These are phyloP conservation scores for Hydropotes inermis DNA, from an alignment of 2,113 vertebrate genomes.

Conservation along the genomic window DNA sequence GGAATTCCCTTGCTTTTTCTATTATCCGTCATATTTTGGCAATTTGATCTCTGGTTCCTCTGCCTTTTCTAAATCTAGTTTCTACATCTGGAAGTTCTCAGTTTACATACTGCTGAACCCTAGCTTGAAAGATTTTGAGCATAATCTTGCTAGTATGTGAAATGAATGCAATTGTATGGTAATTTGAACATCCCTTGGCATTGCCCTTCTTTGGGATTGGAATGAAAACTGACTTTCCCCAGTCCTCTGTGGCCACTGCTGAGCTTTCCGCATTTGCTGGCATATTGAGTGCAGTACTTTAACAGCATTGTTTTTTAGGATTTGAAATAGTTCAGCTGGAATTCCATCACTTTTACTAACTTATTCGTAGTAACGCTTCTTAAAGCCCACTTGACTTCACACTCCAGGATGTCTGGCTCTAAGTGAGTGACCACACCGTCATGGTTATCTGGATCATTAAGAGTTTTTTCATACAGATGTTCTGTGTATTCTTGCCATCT, in stretches of 20 bases:
- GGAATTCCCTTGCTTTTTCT: neutral
- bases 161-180: neutral
- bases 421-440: neutral
- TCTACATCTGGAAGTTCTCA: neutral
- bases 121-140: neutral
- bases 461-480: neutral
- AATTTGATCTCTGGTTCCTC: neutral
- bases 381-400: neutral
- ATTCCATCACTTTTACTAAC: neutral
- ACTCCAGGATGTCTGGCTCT: neutral
- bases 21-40: neutral
- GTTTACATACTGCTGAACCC: neutral
- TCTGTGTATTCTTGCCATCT: neutral
- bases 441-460: neutral
- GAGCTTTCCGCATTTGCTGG: neutral
- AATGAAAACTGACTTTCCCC: neutral
- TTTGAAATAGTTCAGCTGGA: neutral
- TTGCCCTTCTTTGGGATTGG: neutral
- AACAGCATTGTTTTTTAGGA: neutral
- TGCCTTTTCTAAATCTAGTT: neutral
- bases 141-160: neutral
- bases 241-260: neutral
- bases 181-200: neutral
- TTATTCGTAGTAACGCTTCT: neutral
- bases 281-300: neutral